Conservation (phyloP, 2,113 vertebrate species). For the Cyphomyrus plagiostoma region DNA sequence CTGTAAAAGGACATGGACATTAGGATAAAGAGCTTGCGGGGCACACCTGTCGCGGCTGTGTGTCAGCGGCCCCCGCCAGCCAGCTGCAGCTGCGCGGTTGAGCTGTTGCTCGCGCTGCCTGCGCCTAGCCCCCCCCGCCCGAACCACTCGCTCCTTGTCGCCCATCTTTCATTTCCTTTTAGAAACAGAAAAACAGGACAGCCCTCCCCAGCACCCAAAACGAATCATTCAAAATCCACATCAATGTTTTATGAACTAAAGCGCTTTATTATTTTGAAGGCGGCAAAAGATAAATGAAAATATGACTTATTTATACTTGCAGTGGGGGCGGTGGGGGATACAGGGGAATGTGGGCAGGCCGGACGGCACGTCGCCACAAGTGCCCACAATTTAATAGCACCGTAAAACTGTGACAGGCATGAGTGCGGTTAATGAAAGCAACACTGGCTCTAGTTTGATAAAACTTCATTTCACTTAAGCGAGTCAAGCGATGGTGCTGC, state of each 20-base stretch:
- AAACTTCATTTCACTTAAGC: constrained; percentile 24
- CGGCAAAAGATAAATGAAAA: constrained; percentile 46
- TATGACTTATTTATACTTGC: constrained; percentile 50
- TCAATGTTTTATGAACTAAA: constrained; percentile 46
- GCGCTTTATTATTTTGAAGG: constrained; percentile 49
- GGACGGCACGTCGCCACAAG: constrained; percentile 32
- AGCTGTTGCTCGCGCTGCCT: constrained; percentile 25
- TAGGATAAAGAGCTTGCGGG: background rate
- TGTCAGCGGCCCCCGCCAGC: background rate
- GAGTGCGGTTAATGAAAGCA: constrained; percentile 2
- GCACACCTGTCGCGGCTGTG: background rate
- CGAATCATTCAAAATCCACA: constrained; percentile 43
- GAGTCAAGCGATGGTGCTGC: constrained; percentile 18
- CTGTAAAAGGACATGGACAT: background rate
- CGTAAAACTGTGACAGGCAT: background rate
- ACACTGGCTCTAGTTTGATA: constrained; percentile 20
- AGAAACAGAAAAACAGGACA: constrained; percentile 41
- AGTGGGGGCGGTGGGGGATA: constrained; percentile 30
- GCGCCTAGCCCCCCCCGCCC: constrained; percentile 26
- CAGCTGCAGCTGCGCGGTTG: background rate
- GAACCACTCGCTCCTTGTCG: constrained; percentile 29
- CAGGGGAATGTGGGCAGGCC: constrained; percentile 25
- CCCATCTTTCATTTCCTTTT: constrained; percentile 47
- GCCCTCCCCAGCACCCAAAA: constrained; percentile 19
- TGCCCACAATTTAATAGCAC: constrained; percentile 17